phyloP scores from a whole-genome alignment of 2,113 vertebrate genomes.

The Crotophaga sulcirostris region DNA sequence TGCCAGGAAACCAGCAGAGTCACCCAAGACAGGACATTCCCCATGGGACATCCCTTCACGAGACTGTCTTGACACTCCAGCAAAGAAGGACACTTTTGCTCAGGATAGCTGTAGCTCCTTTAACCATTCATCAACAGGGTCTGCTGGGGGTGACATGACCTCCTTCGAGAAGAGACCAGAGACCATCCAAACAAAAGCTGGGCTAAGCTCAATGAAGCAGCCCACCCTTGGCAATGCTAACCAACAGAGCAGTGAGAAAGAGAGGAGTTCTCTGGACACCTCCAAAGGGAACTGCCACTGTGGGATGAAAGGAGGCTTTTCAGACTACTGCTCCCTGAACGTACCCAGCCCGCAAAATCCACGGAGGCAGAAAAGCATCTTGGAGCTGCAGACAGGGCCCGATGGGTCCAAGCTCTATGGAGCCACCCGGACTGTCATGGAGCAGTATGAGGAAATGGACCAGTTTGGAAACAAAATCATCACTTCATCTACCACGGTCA shows the following conservation, averaged over 20 bases:
- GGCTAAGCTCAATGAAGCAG: conserved; percentile 11
- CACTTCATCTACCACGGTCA: conserved; percentile 80
- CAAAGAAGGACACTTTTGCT: conserved; percentile 27
- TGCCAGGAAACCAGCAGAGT: conserved; percentile 74
- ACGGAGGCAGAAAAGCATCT: conserved; percentile 77
- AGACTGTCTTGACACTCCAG: background rate
- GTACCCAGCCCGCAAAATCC: conserved; percentile 51
- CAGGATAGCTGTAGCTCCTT: conserved; percentile 29
- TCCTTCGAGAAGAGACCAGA: conserved; percentile 15
- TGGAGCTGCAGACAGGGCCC: conserved; percentile 79
- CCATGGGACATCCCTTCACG: background rate
- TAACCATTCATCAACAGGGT: background rate
- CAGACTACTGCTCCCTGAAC: background rate
- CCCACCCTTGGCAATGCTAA: background rate
- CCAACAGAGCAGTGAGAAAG: background rate
- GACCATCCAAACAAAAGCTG: background rate
- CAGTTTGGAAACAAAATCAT: conserved; percentile 81
- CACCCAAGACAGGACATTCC: background rate
- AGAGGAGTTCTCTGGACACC: background rate
- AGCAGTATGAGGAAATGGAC: conserved; percentile 82
- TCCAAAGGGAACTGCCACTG: conserved; percentile 45
- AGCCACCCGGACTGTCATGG: conserved; percentile 76
- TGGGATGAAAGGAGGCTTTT: conserved; percentile 25
- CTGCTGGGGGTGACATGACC: background rate
- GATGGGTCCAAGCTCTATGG: conserved; percentile 72